Evolutionary conservation across 1,140 invertebrate genomes (phyloP), one percentile per base, ranked within the genome.

Genomic region (Caenorhabditis elegans): DNA sequence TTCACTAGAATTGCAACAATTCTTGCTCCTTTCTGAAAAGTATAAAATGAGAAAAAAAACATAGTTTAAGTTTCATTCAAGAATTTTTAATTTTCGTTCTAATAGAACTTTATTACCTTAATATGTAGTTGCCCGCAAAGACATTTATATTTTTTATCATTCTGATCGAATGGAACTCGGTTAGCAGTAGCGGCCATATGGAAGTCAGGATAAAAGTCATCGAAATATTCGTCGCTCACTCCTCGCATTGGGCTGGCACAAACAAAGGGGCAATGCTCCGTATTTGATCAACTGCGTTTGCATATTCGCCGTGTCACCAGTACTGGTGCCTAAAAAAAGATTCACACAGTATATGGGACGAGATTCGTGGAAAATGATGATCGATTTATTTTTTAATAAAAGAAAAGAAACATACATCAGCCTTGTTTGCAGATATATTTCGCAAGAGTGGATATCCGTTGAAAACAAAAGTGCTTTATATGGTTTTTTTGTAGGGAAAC

Each of bases 1-100:
- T 89, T 81, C 34, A 87, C 49, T 3, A 79, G 34, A 36, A 88
- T 81, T 28, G 88, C 82, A 22, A 89, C 87, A 17, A 87, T 36
- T 8, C 87, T 82, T 19, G 87, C 87, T 43, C 88, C 87, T 53
- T 76, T 83, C 86, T 86, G 26, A 85, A 55, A 13, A 43, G 15
- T 31, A 84, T 65, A 10, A 55, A 70, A 26, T 36, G 17, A 4
- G n/a, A n/a, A n/a, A n/a, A n/a, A 13, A 60, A 10, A 13, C 11
- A 11, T 60, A 60, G 8, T 60, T 60, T 13, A 24, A 24, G 11
- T n/a, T 60, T 10, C 8, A 24, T 17, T 76, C 17, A 39, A n/a
- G n/a, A n/a, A n/a, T n/a, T n/a, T n/a, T n/a, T n/a, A n/a, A n/a
- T n/a, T n/a, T n/a, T n/a, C n/a, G n/a, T n/a, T n/a, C n/a, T n/a